Percentiles rank a stretch among this genome's conserved stretches.
Evolutionary conservation across 2,113 vertebrate species (phyloP).

Genomic region (Theristicus caerulescens): DNA sequence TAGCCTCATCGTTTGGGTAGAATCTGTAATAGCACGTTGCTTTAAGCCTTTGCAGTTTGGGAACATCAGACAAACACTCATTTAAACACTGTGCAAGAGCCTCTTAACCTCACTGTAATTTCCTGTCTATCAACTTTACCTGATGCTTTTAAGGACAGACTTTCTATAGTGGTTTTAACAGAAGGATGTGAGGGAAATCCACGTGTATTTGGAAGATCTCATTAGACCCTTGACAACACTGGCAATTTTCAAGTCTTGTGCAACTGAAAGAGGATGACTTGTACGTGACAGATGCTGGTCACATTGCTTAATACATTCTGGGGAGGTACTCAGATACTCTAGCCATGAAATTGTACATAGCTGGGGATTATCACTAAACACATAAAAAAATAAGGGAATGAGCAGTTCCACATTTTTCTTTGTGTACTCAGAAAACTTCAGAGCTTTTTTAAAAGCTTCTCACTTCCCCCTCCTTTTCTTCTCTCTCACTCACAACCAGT

Average conservation of each 20-base stretch:
- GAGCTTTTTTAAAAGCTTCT: not conserved
- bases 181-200: not conserved
- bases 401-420: not conserved
- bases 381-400: not conserved
- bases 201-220: not conserved
- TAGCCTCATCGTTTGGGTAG: not conserved
- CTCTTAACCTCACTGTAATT: not conserved
- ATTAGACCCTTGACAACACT: not conserved
- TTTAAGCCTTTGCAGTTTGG: not conserved
- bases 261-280: not conserved
- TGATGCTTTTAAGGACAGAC: not conserved
- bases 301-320: not conserved
- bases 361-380: not conserved
- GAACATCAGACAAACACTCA: not conserved
- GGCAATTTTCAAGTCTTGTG: not conserved
- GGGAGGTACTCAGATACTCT: not conserved
- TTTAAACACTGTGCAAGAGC: not conserved
- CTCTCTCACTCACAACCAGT: not conserved
- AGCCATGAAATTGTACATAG: not conserved
- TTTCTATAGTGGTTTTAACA: not conserved
- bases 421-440: not conserved
- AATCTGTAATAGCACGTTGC: not conserved
- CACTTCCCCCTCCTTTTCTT: conserved; percentile 14
- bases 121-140: not conserved
- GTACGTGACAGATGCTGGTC: not conserved